Percentiles rank a stretch among this genome's conserved stretches.
phyloP scores from a whole-genome alignment of 2,888 invertebrate species.

The Eupithecia abbreviata region DNA sequence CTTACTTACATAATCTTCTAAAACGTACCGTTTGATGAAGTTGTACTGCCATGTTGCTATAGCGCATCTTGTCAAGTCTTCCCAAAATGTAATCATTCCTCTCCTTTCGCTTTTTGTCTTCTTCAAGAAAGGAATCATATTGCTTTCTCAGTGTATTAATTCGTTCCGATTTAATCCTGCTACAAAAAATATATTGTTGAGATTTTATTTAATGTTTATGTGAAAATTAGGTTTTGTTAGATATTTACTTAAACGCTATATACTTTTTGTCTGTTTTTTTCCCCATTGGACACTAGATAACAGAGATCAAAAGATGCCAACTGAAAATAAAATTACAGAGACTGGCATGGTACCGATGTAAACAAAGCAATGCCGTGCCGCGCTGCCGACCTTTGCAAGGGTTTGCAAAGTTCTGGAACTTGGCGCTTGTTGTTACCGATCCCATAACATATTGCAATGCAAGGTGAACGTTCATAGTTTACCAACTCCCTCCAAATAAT shows the following conservation, averaged over 20 bases:
- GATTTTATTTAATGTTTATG: background rate
- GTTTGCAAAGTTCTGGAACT: slow-evolving; percentile 64
- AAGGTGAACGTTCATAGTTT: slow-evolving; percentile 54
- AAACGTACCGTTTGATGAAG: slow-evolving; percentile 54
- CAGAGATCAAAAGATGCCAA: slow-evolving; percentile 26
- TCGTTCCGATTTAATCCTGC: slow-evolving; percentile 69
- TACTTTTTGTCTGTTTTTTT: slow-evolving; percentile 75
- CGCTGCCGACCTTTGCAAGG: slow-evolving; percentile 71
- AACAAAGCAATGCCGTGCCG: slow-evolving; percentile 73
- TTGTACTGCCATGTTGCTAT: slow-evolving; percentile 57
- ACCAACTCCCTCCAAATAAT: slow-evolving; percentile 16
- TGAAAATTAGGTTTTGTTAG: slow-evolving; percentile 33
- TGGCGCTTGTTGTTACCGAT: slow-evolving; percentile 49
- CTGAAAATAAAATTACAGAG: slow-evolving; percentile 31
- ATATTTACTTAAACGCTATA: background rate
- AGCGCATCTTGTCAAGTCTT: slow-evolving; percentile 74
- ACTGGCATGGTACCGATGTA: slow-evolving; percentile 57
- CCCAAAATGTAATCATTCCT: slow-evolving; percentile 77
- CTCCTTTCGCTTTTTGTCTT: slow-evolving; percentile 76
- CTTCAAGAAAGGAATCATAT: slow-evolving; percentile 76
- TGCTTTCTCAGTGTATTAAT: slow-evolving; percentile 71
- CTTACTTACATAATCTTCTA: background rate
- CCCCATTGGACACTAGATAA: slow-evolving; percentile 58
- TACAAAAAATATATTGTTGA: slow-evolving; percentile 37
- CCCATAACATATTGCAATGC: slow-evolving; percentile 46